Percentiles rank a stretch among this genome's conserved stretches.
Conservation (phyloP, 2,888 invertebrate species). For the Zonitis immaculata region DNA sequence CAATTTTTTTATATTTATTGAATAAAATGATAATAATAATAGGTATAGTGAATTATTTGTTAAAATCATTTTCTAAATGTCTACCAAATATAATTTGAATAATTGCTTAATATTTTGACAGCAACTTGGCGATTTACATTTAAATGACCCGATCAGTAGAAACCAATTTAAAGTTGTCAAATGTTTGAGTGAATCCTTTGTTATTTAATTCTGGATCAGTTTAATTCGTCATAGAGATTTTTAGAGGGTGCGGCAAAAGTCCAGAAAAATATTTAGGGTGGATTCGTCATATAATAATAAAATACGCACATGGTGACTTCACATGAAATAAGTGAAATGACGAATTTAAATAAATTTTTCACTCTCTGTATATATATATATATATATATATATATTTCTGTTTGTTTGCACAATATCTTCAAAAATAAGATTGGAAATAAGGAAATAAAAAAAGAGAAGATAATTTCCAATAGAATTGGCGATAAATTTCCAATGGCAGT, state of each 20-base stretch:
- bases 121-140: conserved; percentile 50
- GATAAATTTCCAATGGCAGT: background rate
- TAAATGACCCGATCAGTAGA: conserved; percentile 48
- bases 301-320: conserved; percentile 38
- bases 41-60: background rate
- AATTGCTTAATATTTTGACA: conserved; percentile 50
- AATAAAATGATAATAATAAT: background rate
- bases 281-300: conserved; percentile 13
- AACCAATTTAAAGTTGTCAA: conserved; percentile 52
- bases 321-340: conserved; percentile 34
- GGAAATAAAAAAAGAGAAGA: background rate
- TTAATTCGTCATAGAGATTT: conserved; percentile 40
- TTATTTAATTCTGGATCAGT: conserved; percentile 47
- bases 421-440: background rate
- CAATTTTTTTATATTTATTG: conserved; percentile 14
- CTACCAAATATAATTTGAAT: conserved; percentile 32
- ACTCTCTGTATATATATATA: too few relatives aligned
- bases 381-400: too few relatives aligned
- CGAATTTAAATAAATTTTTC: background rate
- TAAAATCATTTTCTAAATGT: conserved; percentile 6
- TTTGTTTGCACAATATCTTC: background rate
- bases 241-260: conserved; percentile 25
- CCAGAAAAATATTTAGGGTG: conserved; percentile 7
- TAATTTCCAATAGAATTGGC: background rate
- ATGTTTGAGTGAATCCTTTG: conserved; percentile 50